Evolutionary conservation across 1,140 invertebrate species (phyloP).

Genomic region (Drosophila quadrilineata): DNA sequence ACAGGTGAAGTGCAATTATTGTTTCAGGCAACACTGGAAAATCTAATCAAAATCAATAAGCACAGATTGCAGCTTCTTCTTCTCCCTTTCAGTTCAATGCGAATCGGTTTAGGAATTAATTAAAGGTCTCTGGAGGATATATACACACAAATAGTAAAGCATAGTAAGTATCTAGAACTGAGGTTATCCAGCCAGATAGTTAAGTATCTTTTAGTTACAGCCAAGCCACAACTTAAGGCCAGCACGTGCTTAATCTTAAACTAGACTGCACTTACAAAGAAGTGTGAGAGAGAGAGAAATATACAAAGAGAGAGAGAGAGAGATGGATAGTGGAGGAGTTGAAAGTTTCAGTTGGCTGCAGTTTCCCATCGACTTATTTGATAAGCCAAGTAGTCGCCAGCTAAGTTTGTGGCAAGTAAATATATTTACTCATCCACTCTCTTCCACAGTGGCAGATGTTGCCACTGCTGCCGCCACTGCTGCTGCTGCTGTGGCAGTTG

Average conservation of each 20-base stretch:
- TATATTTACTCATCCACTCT: conserved; percentile 10
- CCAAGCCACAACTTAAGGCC: conserved; percentile 4
- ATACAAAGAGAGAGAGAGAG: not conserved
- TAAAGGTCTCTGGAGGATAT: conserved; percentile 23
- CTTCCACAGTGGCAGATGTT: conserved; percentile 5
- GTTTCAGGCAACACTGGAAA: too few species aligned
- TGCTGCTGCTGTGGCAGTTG: not conserved
- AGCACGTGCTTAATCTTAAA: conserved; percentile 39
- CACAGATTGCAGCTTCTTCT: too few species aligned
- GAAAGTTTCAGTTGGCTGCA: conserved; percentile 6
- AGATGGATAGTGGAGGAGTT: not conserved
- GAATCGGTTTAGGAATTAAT: conserved; percentile 46
- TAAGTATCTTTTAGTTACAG: conserved; percentile 18
- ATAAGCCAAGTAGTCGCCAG: conserved; percentile 7
- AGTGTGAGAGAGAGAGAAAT: not conserved
- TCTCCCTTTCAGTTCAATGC: too few species aligned
- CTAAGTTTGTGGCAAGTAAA: conserved; percentile 24
- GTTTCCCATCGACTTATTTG: conserved; percentile 4
- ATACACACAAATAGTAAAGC: too few species aligned
- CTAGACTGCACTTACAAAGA: conserved; percentile 3
- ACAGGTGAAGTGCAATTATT: too few species aligned
- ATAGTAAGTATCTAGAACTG: too few species aligned
- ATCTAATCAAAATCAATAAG: conserved; percentile 50
- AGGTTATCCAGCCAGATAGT: too few species aligned
- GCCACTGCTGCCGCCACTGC: not conserved